These are phyloP conservation scores for Enteromius argenteus DNA, from an alignment of 2,797 vertebrate genomes.

Conservation along the genomic window DNA sequence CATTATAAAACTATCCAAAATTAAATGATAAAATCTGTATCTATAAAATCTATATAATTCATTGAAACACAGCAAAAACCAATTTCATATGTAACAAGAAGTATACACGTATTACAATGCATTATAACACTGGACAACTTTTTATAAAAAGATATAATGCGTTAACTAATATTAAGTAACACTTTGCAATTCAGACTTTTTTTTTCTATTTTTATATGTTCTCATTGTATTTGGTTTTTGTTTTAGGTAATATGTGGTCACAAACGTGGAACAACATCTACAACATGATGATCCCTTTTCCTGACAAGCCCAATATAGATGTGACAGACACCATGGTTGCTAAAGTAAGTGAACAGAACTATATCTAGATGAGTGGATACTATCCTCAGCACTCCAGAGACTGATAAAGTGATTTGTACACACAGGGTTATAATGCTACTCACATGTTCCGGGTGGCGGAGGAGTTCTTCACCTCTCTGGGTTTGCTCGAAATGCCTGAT, in stretches of 20 bases:
- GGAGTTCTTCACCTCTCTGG: slow-evolving; percentile 92
- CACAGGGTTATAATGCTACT: slow-evolving; percentile 87
- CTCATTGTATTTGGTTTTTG: slow-evolving; percentile 41
- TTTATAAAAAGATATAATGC: background rate
- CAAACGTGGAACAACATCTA: slow-evolving; percentile 98
- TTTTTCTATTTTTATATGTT: background rate
- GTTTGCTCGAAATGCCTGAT: slow-evolving; percentile 84
- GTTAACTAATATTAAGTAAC: background rate
- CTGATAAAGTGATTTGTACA: background rate
- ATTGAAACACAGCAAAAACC: background rate
- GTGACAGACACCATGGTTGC: slow-evolving; percentile 86
- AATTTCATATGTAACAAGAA: background rate
- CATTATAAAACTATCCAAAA: background rate
- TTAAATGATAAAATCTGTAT: background rate
- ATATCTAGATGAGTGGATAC: background rate
- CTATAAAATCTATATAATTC: background rate
- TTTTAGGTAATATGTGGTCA: slow-evolving; percentile 96
- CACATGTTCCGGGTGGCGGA: slow-evolving; percentile 91
- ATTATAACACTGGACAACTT: background rate
- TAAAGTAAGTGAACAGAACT: slow-evolving; percentile 76
- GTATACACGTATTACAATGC: background rate
- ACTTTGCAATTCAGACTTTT: no score
- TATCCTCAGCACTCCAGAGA: background rate
- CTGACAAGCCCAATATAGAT: slow-evolving; percentile 89
- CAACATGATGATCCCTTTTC: slow-evolving; percentile 90